A percentile compares a stretch with the other conserved stretches of the same genome.
Evolutionary conservation across 2,888 invertebrate genomes (phyloP).

Genomic region (Bellardia pandia): DNA sequence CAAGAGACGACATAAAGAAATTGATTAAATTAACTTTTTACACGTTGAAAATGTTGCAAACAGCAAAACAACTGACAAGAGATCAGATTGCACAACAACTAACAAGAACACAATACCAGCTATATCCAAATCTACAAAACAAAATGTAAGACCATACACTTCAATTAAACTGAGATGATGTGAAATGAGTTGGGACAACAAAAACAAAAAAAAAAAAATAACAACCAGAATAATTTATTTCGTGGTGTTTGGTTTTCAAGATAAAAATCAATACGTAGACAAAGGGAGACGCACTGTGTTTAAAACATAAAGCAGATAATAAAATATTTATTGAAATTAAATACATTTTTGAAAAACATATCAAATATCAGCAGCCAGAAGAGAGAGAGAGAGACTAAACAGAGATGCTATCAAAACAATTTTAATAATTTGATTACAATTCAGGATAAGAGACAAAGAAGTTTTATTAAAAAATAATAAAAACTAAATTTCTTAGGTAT

Average conservation of each 20-base stretch:
- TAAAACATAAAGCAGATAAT: slow-evolving; percentile 41
- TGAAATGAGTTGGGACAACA: slow-evolving; percentile 4
- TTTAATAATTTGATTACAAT: slow-evolving; percentile 8
- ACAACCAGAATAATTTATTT: slow-evolving; percentile 60
- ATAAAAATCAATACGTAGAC: slow-evolving; percentile 44
- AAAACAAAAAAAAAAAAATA: slow-evolving; percentile 32
- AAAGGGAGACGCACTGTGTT: neutral
- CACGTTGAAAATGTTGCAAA: slow-evolving; percentile 49
- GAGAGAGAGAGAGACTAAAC: neutral
- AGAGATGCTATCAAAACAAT: neutral
- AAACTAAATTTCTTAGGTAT: neutral
- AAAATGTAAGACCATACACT: neutral
- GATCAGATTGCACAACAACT: slow-evolving; percentile 48
- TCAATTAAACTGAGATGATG: neutral
- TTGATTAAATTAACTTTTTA: slow-evolving; percentile 67
- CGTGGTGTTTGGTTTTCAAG: slow-evolving; percentile 21
- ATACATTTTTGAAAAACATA: slow-evolving; percentile 57
- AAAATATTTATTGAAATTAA: slow-evolving; percentile 68
- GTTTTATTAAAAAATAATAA: neutral
- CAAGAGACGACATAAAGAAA: slow-evolving; percentile 50
- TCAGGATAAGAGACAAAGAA: slow-evolving; percentile 12
- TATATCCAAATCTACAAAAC: slow-evolving; percentile 1
- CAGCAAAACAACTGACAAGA: slow-evolving; percentile 47
- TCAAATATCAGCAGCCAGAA: slow-evolving; percentile 29
- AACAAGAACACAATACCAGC: slow-evolving; percentile 32